A percentile compares a stretch with the other conserved stretches of the same genome.
phyloP scores from a whole-genome alignment of 2,888 invertebrate species.

The Calameuta idolon region DNA sequence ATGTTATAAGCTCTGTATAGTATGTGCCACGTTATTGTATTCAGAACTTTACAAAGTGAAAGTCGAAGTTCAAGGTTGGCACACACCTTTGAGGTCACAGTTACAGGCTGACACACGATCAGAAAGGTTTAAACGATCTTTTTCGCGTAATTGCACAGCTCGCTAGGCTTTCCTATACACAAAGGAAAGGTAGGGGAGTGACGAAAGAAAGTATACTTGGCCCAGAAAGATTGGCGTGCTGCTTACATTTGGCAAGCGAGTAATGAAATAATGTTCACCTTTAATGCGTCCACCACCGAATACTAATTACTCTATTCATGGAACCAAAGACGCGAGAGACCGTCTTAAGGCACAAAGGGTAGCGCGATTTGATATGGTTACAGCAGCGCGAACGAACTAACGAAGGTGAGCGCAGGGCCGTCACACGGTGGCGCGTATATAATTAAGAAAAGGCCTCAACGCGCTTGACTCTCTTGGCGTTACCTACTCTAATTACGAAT shows the following conservation, averaged over 20 bases:
- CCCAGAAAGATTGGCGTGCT: neutral
- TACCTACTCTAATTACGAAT: conserved; percentile 54
- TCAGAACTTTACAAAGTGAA: neutral
- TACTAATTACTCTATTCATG: conserved; percentile 44
- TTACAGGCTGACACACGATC: neutral
- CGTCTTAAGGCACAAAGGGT: conserved; percentile 15
- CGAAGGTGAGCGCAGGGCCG: conserved; percentile 16
- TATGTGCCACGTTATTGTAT: neutral
- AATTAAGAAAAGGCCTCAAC: conserved; percentile 47
- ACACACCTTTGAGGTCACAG: neutral
- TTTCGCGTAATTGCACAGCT: neutral
- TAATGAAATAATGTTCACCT: neutral
- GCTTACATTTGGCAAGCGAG: neutral
- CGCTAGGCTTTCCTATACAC: neutral
- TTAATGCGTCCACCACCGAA: conserved; percentile 29
- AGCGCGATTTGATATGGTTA: conserved; percentile 28
- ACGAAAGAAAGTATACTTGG: neutral
- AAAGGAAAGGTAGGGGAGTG: neutral
- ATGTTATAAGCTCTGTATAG: neutral
- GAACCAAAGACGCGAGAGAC: conserved; percentile 13
- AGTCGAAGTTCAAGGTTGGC: neutral
- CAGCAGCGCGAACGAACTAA: conserved; percentile 36
- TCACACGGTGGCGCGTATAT: conserved; percentile 45
- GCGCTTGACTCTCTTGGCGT: conserved; percentile 13
- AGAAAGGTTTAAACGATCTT: neutral